Base-by-base conservation (phyloP, 2,113 vertebrate genomes). In the Malurus melanocephalus region DNA sequence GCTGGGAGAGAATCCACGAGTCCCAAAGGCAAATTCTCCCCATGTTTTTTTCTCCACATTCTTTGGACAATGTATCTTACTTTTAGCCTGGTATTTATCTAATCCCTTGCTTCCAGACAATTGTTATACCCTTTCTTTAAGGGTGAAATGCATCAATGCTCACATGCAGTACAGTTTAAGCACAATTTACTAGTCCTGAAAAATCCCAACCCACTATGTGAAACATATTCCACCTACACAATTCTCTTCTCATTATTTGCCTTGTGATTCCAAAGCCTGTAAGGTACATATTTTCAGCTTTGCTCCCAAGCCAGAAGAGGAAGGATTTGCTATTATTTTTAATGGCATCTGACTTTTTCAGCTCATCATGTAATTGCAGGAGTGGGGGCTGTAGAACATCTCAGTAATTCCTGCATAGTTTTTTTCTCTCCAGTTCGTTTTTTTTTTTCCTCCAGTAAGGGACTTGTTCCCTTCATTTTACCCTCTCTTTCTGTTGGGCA, bases 261-360 rank as follows among this genome's bases (percentile, higher is more conserved):
- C 59, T 92, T 89, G 75, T 87, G 79, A 92, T 92, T 48, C 75
- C 62, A 62, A 5, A 90, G 66, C 27, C 57, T 85, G 79, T 51
- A 80, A 92, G 60, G 76, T 76, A 27, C 42, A 22, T 48, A 61
- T 88, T 93, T 83, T 89, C 88, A 85, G 80, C 80, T 91, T 80
- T 77, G n/a, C 76, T 94, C 49, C 64, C 65, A 69, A 65, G 62
- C 4, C 68, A 90, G 40, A 27, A 78, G 45, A 84, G 42, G 45
- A 87, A 80, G 40, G 49, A 72, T 87, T 92, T 93, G 59, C 48
- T 91, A 64, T 89, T 89, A 85, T 85, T 85, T 92, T 91, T 93
- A 91, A 92, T 85, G 76, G 65, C 48, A 83, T 60, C 68, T 77
- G 48, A 91, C 76, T 94, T 89, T 48, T 77, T 88, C 76, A 94